Evolutionary conservation across 2,113 vertebrate genomes (phyloP).

Genomic region (Rhea pennata): DNA sequence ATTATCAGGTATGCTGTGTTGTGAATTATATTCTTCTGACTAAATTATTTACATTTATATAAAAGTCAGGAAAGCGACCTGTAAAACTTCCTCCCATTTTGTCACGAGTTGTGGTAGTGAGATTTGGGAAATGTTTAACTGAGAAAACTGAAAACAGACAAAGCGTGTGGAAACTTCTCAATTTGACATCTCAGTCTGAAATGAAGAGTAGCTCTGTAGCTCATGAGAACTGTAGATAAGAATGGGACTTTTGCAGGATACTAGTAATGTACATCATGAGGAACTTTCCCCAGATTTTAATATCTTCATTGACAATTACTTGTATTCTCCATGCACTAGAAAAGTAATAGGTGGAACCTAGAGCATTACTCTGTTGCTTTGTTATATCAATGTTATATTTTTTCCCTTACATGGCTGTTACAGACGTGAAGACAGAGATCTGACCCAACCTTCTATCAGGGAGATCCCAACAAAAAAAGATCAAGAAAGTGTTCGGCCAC

Average conservation of each 20-base stretch:
- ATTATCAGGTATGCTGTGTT: not conserved
- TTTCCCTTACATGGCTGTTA: not conserved
- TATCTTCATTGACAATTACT: not conserved
- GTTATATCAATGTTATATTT: not conserved
- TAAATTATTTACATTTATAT: not conserved
- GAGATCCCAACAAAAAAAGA: not conserved
- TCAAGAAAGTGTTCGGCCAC: not conserved
- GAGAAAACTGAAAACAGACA: not conserved
- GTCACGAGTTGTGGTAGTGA: not conserved
- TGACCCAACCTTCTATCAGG: not conserved
- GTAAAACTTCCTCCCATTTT: not conserved
- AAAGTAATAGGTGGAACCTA: not conserved
- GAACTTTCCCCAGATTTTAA: not conserved
- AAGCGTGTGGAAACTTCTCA: not conserved
- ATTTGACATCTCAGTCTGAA: not conserved
- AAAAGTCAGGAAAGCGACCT: not conserved
- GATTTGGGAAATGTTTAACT: not conserved
- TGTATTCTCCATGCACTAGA: not conserved
- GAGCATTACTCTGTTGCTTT: not conserved
- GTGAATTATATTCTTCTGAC: not conserved
- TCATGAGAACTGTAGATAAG: not conserved
- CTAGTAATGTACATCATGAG: accelerated
- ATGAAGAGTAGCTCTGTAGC: not conserved
- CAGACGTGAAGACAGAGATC: not conserved
- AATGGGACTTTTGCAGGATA: not conserved